Percentiles rank a stretch among this genome's conserved stretches.
Evolutionary conservation across 2,797 vertebrate genomes (phyloP).

Genomic region (Synanceia verrucosa): DNA sequence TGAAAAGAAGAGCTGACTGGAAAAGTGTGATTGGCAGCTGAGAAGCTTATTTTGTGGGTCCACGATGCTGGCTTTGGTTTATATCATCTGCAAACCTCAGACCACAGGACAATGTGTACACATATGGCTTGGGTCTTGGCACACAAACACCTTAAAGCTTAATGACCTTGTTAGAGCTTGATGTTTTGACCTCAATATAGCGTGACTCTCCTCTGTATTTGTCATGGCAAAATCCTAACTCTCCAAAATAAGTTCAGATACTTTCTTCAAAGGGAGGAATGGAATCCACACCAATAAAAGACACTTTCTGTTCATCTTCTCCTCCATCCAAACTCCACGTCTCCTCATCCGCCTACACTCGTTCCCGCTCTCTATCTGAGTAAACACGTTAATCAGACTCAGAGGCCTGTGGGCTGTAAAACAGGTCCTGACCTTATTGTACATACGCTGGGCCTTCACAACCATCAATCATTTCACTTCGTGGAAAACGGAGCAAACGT

Average conservation of each 20-base stretch:
- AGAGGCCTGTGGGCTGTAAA: slow-evolving; percentile 58
- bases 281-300: slow-evolving; percentile 33
- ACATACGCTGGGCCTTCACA: slow-evolving; percentile 20
- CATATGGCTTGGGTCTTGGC: not conserved
- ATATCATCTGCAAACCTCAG: slow-evolving; percentile 46
- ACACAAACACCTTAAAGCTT: slow-evolving; percentile 25
- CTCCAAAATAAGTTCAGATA: slow-evolving; percentile 1
- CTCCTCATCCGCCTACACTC: slow-evolving; percentile 47
- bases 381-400: slow-evolving; percentile 76
- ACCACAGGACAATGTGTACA: slow-evolving; percentile 40
- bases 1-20: slow-evolving; percentile 30
- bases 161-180: slow-evolving; percentile 7
- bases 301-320: slow-evolving; percentile 43
- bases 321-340: slow-evolving; percentile 26
- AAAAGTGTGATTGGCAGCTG: slow-evolving; percentile 51
- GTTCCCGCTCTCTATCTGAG: slow-evolving; percentile 42
- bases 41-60: slow-evolving; percentile 26
- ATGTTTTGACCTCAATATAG: slow-evolving; percentile 21
- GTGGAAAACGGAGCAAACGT: slow-evolving; percentile 58
- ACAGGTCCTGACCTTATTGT: slow-evolving; percentile 40
- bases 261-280: slow-evolving; percentile 9
- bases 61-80: slow-evolving; percentile 23
- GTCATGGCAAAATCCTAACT: not conserved
- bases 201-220: not conserved
- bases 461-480: slow-evolving; percentile 70